phyloP scores from a whole-genome alignment of 1,140 invertebrate species.

The Idris sp. region DNA sequence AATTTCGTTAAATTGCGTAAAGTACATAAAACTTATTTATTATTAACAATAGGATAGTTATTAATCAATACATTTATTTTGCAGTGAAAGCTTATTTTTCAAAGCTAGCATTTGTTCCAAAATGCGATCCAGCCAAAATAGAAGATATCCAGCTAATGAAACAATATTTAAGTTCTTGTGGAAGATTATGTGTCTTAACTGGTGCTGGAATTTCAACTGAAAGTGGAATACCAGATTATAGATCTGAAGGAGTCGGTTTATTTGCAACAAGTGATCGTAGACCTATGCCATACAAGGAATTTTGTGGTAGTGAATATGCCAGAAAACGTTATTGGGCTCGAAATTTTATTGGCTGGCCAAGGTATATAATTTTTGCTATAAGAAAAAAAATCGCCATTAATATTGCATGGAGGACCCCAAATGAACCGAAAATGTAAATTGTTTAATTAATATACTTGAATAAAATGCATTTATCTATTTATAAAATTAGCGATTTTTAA shows the following conservation, averaged over 20 bases:
- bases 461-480: no score
- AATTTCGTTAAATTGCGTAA: no score
- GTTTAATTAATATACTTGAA: no score
- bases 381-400: neutral
- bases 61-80: constrained; percentile 8
- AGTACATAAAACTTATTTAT: no score
- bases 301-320: constrained; percentile 84
- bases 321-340: constrained; percentile 96
- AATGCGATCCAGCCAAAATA: constrained; percentile 81
- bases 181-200: constrained; percentile 87
- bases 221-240: constrained; percentile 96
- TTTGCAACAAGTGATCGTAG: constrained; percentile 90
- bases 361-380: constrained; percentile 61
- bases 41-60: no score
- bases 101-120: constrained; percentile 82
- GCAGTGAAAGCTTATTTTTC: constrained; percentile 44
- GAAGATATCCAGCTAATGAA: constrained; percentile 82
- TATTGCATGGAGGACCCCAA: no score
- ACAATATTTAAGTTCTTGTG: constrained; percentile 81
- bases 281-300: constrained; percentile 92
- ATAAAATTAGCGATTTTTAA: no score
- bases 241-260: constrained; percentile 94
- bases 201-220: constrained; percentile 98
- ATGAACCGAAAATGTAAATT: no score
- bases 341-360: constrained; percentile 95